Conservation (phyloP, 2,888 invertebrate genomes). For the Nomada ferruginata region DNA sequence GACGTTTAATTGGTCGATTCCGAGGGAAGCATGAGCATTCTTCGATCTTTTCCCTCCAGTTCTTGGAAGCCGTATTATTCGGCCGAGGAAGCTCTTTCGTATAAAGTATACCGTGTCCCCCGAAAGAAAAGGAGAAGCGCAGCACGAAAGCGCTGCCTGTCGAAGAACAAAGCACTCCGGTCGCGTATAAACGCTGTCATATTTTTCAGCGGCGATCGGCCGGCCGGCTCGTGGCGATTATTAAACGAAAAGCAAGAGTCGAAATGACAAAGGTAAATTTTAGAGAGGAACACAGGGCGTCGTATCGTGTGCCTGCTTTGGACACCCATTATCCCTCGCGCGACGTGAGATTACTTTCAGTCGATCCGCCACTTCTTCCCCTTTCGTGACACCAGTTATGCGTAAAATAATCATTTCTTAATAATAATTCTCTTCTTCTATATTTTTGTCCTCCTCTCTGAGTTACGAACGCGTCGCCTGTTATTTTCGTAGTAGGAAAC, state of each 20-base stretch:
- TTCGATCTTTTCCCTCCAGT: neutral
- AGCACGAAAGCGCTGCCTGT: neutral
- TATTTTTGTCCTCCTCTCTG: too few relatives aligned
- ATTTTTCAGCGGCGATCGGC: conserved; percentile 10
- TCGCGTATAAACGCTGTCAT: conserved; percentile 13
- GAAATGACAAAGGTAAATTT: conserved; percentile 29
- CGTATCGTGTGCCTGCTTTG: too few relatives aligned
- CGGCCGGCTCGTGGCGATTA: conserved; percentile 1
- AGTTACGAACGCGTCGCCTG: too few relatives aligned
- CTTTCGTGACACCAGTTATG: neutral
- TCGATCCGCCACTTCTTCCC: neutral
- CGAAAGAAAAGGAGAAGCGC: neutral
- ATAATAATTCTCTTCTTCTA: neutral
- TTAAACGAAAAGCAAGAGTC: conserved; percentile 11
- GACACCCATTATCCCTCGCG: too few relatives aligned
- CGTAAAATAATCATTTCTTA: conserved; percentile 4
- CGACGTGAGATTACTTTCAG: conserved; percentile 5
- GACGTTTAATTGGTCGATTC: conserved; percentile 2
- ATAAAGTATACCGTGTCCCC: neutral
- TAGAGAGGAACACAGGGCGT: conserved; percentile 3
- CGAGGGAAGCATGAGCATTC: too few relatives aligned
- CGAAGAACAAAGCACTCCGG: conserved; percentile 10
- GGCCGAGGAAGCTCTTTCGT: neutral
- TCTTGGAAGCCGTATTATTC: neutral
- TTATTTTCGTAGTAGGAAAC: neutral